A percentile compares a stretch with the other conserved stretches of the same genome.
phyloP scores from a whole-genome alignment of 1,140 invertebrate species.

The Hypsibius dujardini region DNA sequence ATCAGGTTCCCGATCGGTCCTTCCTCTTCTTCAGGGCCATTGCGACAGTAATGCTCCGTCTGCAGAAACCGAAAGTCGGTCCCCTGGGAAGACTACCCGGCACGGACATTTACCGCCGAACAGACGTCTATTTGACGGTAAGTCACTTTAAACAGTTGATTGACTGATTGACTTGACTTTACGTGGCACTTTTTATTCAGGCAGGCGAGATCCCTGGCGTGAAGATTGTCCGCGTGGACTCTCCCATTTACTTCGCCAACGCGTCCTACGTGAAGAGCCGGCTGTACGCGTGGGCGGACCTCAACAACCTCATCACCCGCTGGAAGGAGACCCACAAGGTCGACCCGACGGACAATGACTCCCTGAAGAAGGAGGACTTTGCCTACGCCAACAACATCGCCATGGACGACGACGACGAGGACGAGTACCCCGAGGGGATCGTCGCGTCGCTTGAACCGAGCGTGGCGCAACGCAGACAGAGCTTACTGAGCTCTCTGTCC shows the following conservation, averaged over 20 bases:
- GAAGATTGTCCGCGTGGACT: slow-evolving; percentile 6
- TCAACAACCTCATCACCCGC: not conserved
- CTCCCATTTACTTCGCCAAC: slow-evolving; percentile 14
- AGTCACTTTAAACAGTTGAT: not conserved
- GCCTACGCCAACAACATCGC: slow-evolving; percentile 7
- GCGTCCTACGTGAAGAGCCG: not conserved
- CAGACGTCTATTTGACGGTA: slow-evolving; percentile 7
- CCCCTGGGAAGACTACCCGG: slow-evolving; percentile 2
- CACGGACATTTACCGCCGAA: slow-evolving; percentile 14
- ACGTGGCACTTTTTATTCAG: not conserved
- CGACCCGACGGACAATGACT: not conserved
- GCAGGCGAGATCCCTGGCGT: not conserved
- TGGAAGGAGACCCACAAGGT: not conserved
- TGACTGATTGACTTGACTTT: not conserved
- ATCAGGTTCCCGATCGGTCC: too few relatives aligned
- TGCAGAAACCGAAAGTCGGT: slow-evolving; percentile 11
- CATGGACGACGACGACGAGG: not conserved
- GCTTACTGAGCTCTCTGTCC: not conserved
- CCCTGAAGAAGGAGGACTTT: not conserved
- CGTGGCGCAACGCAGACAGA: not conserved
- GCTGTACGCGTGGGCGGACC: slow-evolving; percentile 10
- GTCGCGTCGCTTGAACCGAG: too few relatives aligned
- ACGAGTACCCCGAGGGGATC: not conserved
- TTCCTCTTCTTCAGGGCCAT: not conserved
- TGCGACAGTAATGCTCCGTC: not conserved